Percentiles rank a stretch among this genome's conserved stretches.
phyloP scores from a whole-genome alignment of 2,797 vertebrate genomes.

The Nyctibius grandis region DNA sequence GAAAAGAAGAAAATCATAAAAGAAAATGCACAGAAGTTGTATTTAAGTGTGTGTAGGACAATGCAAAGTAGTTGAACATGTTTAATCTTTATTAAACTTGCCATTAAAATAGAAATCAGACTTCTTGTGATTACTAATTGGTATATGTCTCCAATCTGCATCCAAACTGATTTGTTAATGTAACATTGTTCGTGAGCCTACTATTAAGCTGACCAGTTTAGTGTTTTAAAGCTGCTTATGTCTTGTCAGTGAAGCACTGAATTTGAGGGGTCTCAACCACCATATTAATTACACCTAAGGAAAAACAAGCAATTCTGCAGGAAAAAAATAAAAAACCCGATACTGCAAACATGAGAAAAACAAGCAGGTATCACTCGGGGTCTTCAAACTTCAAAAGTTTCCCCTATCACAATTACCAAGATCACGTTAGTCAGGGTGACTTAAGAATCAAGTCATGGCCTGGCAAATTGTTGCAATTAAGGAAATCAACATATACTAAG shows the following conservation, averaged over 20 bases:
- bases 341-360: neutral
- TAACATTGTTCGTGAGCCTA: neutral
- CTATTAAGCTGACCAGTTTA: neutral
- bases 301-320: neutral
- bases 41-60: neutral
- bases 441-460: neutral
- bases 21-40: neutral
- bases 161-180: neutral
- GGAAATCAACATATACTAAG: neutral
- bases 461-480: neutral
- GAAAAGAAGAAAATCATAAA: neutral
- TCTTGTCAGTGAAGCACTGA: neutral
- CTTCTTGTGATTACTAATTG: neutral
- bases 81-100: neutral
- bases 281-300: neutral
- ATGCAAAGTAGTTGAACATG: neutral
- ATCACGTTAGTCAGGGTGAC: neutral
- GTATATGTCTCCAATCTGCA: neutral
- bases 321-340: neutral
- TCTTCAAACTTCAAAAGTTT: neutral
- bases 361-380: neutral
- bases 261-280: neutral
- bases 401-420: neutral
- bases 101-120: neutral
- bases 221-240: neutral